Conservation (phyloP, 2,113 vertebrate species). For the Choloepus hoffmanni region DNA sequence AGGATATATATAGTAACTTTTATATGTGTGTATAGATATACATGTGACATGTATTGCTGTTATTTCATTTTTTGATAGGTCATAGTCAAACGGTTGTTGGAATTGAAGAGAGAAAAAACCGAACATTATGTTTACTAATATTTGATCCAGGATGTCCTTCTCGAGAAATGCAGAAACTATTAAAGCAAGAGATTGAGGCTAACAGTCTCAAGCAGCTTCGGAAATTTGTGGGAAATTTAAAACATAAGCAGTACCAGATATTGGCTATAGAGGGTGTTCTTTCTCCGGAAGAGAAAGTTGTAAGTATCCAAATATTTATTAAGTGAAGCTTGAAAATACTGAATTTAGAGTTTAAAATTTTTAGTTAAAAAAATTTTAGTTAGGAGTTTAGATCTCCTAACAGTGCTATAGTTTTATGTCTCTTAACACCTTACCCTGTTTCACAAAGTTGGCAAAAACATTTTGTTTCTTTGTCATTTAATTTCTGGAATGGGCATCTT, state of each 20-base stretch:
- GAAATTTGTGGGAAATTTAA: slow-evolving; percentile 89
- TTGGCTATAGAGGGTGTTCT: slow-evolving; percentile 91
- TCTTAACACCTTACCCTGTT: background rate
- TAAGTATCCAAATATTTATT: slow-evolving; percentile 83
- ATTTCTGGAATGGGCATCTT: slow-evolving; percentile 42
- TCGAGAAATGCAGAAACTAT: slow-evolving; percentile 90
- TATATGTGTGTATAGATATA: background rate
- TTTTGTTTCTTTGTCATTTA: slow-evolving; percentile 50
- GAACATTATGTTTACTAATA: slow-evolving; percentile 91
- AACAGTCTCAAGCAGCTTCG: slow-evolving; percentile 86
- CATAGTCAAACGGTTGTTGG: slow-evolving; percentile 95
- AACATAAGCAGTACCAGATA: slow-evolving; percentile 96
- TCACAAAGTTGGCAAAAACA: slow-evolving; percentile 36
- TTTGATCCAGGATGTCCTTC: slow-evolving; percentile 92
- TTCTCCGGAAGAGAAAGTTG: slow-evolving; percentile 91
- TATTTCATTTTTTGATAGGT: slow-evolving; percentile 86
- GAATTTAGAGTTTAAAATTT: slow-evolving; percentile 31
- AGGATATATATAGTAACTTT: background rate
- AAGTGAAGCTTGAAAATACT: background rate
- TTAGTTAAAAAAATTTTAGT: too few relatives aligned
- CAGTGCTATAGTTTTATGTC: too few relatives aligned
- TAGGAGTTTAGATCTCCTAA: background rate
- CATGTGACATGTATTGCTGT: background rate
- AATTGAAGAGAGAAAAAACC: slow-evolving; percentile 94
- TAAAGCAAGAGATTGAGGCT: slow-evolving; percentile 83